These are phyloP conservation scores for Oscheius myriophilus DNA, from an alignment of 2,888 invertebrate species.

Conservation along the genomic window DNA sequence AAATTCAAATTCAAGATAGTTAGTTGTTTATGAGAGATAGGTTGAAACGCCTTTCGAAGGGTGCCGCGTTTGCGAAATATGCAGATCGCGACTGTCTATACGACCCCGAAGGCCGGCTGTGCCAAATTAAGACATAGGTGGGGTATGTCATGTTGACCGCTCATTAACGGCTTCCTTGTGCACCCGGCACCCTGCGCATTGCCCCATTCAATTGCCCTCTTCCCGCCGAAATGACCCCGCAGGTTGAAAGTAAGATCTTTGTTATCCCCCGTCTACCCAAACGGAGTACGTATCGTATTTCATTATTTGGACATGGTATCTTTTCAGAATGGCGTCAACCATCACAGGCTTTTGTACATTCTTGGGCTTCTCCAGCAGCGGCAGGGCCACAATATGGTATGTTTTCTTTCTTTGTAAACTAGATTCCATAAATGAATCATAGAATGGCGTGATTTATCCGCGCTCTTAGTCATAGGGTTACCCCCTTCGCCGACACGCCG, in stretches of 20 bases:
- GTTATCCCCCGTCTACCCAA: neutral
- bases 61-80: too few relatives aligned
- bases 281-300: neutral
- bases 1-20: too few relatives aligned
- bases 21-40: too few relatives aligned
- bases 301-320: too few relatives aligned
- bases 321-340: slow-evolving; percentile 25
- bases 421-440: neutral
- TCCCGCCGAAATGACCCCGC: slow-evolving; percentile 1
- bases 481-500: neutral
- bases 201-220: slow-evolving; percentile 9
- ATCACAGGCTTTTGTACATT: slow-evolving; percentile 24
- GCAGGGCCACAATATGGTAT: slow-evolving; percentile 19
- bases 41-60: too few relatives aligned
- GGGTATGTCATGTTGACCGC: slow-evolving; percentile 8
- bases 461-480: neutral
- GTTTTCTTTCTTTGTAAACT: slow-evolving; percentile 9
- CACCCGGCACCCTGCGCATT: slow-evolving; percentile 19
- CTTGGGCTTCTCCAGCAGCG: slow-evolving; percentile 23
- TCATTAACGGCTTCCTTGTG: slow-evolving; percentile 19
- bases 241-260: slow-evolving; percentile 7
- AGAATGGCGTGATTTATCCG: neutral
- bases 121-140: neutral
- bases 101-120: slow-evolving; percentile 4
- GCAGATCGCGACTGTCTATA: neutral